A percentile compares a stretch with the other conserved stretches of the same genome.
phyloP scores from a whole-genome alignment of 2,888 invertebrate species.

The Matsumyia berberina region DNA sequence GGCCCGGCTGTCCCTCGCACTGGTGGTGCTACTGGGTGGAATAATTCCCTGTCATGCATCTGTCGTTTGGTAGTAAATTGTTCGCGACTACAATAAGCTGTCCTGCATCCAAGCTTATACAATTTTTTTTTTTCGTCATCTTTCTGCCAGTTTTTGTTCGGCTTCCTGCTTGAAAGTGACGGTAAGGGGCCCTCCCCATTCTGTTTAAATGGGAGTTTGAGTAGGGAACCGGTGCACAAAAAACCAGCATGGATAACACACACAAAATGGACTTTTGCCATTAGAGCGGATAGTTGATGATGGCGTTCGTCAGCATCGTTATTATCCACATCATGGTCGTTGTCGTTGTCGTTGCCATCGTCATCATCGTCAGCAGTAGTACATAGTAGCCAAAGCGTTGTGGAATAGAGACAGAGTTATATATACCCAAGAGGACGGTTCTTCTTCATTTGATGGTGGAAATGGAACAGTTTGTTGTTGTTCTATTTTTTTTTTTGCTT shows the following conservation, averaged over 20 bases:
- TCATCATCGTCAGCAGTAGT: slow-evolving; percentile 27
- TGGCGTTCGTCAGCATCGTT: slow-evolving; percentile 61
- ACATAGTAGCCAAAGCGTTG: not conserved
- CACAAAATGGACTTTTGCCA: slow-evolving; percentile 70
- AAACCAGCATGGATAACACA: slow-evolving; percentile 52
- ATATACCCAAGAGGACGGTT: slow-evolving; percentile 4
- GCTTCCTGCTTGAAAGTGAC: not conserved
- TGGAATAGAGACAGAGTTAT: slow-evolving; percentile 8
- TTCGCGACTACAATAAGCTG: slow-evolving; percentile 73
- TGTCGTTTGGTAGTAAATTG: slow-evolving; percentile 74
- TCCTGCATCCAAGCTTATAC: slow-evolving; percentile 53
- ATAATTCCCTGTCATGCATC: slow-evolving; percentile 74
- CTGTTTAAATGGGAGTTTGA: not conserved
- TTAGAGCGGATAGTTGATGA: slow-evolving; percentile 69
- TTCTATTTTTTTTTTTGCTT: not conserved
- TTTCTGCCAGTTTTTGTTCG: slow-evolving; percentile 25
- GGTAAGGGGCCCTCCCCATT: slow-evolving; percentile 8
- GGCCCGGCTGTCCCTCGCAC: too few species aligned
- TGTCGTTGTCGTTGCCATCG: slow-evolving; percentile 16
- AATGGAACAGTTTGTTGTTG: not conserved
- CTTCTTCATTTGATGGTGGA: slow-evolving; percentile 29
- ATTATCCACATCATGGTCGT: slow-evolving; percentile 55
- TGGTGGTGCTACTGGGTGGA: slow-evolving; percentile 42
- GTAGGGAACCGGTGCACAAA: slow-evolving; percentile 4
- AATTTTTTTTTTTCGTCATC: slow-evolving; percentile 22